These are phyloP conservation scores for Paratrypauchen microcephalus DNA, from an alignment of 2,797 vertebrate genomes.

Conservation along the genomic window DNA sequence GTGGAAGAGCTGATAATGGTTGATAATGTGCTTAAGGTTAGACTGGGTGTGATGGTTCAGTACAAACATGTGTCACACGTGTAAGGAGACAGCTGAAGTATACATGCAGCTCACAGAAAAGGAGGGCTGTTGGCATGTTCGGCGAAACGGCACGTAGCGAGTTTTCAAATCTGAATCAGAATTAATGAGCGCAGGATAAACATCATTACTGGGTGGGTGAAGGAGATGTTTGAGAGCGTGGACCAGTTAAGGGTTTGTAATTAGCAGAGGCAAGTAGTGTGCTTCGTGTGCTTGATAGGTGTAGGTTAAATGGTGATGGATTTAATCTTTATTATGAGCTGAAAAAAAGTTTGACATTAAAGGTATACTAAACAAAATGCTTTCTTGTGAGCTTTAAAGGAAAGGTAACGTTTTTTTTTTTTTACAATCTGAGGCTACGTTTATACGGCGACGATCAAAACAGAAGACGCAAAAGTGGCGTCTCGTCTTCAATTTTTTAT, in stretches of 20 bases:
- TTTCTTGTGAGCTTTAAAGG: background rate
- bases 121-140: constrained; percentile 38
- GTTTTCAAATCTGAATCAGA: constrained; percentile 31
- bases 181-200: constrained; percentile 2
- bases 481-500: no score
- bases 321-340: background rate
- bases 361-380: background rate
- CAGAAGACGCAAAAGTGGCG: no score
- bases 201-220: constrained; percentile 1
- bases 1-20: constrained; percentile 20
- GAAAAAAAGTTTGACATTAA: background rate
- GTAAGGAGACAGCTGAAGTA: constrained; percentile 40
- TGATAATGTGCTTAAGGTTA: constrained; percentile 33
- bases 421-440: no score
- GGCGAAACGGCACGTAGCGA: constrained; percentile 33
- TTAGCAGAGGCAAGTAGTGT: background rate
- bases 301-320: background rate
- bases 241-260: background rate
- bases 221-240: background rate
- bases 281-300: background rate
- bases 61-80: constrained; percentile 35
- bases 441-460: no score
- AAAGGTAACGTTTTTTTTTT: no score
- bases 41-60: constrained; percentile 26
- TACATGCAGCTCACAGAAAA: constrained; percentile 30